Evolutionary conservation across 2,888 invertebrate species (phyloP), one percentile per base, ranked within the genome.

Genomic region (Protophormia terraenovae): DNA sequence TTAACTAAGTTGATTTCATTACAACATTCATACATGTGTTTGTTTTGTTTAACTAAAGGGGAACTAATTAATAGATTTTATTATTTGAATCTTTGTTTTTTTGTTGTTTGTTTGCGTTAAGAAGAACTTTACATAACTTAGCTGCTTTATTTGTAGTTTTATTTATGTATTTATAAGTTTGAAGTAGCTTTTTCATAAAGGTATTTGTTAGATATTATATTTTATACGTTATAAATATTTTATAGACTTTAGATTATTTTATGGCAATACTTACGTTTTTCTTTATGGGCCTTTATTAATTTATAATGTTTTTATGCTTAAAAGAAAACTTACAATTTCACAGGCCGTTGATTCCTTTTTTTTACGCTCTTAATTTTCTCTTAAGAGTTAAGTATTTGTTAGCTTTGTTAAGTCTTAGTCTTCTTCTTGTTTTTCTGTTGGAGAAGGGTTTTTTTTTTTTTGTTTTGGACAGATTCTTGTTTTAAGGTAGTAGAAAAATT

Each of bases 381-480:
- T n/a, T n/a, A n/a, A 62, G 27, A 50, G 60, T 62, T n/a, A 38
- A 58, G 50, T 62, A 16, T 58, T 55, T 2, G 29, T 35, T 14
- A 16, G 41, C 32, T 76, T 41, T n/a, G 16, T 53, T 32, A 0
- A 45, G 0, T 50, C 12, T 24, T 60, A 16, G 19, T n/a, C 22
- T 69, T 41, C 0, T 19, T 22, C 5, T 67, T 7, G 12, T 62
- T 41, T 47, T 50, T 50, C 4, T 32, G 3, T n/a, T 32, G 55
- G 22, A 41, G 14, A 45, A 19, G 62, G 77, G 84, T 88, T 91
- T 91, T n/a, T n/a, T n/a, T n/a, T n/a, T n/a, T n/a, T n/a, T n/a
- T n/a, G n/a, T n/a, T n/a, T 91, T 91, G 91, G 91, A 91, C 91
- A 91, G 91, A 91, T 91, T 91, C 91, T 91, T 91, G 91, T 91